Percentiles rank a stretch among this genome's conserved stretches.
phyloP scores from a whole-genome alignment of 2,797 vertebrate species.

The Danio tinwini region DNA sequence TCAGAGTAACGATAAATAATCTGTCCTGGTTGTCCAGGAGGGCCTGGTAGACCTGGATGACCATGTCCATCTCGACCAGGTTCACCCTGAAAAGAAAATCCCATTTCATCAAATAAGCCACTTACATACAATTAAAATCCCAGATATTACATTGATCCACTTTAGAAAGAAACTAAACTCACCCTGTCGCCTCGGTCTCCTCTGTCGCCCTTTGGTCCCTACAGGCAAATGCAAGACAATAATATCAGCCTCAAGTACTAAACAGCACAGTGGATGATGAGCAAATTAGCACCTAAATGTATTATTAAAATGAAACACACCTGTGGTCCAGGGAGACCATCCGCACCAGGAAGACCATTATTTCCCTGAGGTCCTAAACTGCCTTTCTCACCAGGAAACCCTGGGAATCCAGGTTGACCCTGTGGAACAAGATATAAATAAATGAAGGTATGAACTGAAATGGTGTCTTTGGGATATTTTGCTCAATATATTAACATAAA shows the following conservation, averaged over 20 bases:
- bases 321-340: slow-evolving; percentile 86
- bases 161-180: slow-evolving; percentile 48
- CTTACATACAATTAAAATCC: neutral
- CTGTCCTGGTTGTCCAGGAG: slow-evolving; percentile 89
- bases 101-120: neutral
- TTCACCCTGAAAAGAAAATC: slow-evolving; percentile 80
- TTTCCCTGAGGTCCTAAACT: slow-evolving; percentile 74
- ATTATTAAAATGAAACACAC: slow-evolving; percentile 68
- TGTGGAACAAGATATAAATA: slow-evolving; percentile 52
- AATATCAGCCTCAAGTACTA: slow-evolving; percentile 8
- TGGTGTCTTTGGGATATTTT: neutral
- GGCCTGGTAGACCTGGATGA: slow-evolving; percentile 83
- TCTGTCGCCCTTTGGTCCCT: slow-evolving; percentile 75
- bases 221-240: slow-evolving; percentile 31
- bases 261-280: neutral
- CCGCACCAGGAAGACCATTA: slow-evolving; percentile 86
- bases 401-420: slow-evolving; percentile 83
- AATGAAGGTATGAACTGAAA: neutral
- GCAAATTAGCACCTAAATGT: neutral
- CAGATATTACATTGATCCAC: neutral
- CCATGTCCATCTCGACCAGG: slow-evolving; percentile 85
- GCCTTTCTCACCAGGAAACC: slow-evolving; percentile 81
- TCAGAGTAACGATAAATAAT: slow-evolving; percentile 72
- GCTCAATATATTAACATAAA: too few relatives aligned
- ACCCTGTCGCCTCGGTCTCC: slow-evolving; percentile 78